These are phyloP conservation scores for Chiroxiphia lanceolata DNA, from an alignment of 2,797 vertebrate species.

Conservation along the genomic window DNA sequence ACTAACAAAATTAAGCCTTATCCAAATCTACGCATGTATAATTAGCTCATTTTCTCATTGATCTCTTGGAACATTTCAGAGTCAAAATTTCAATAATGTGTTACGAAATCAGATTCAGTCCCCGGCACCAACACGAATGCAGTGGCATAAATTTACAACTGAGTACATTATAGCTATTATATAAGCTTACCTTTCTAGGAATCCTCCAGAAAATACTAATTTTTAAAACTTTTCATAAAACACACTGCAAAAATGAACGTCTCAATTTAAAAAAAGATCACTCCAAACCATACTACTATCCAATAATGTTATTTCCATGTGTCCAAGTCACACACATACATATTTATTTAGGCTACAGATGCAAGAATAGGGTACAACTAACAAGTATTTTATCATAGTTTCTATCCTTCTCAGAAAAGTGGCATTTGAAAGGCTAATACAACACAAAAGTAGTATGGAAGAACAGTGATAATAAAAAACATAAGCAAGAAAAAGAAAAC, in stretches of 20 bases:
- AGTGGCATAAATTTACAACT: neutral
- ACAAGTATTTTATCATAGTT: neutral
- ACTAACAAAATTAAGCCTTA: neutral
- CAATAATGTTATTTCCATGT: neutral
- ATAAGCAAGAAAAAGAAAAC: neutral
- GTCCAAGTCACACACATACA: neutral
- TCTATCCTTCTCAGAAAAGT: neutral
- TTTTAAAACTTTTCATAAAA: neutral
- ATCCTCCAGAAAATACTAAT: neutral
- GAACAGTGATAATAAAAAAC: neutral
- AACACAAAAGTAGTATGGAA: neutral
- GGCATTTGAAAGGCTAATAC: neutral
- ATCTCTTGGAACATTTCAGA: neutral
- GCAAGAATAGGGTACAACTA: neutral
- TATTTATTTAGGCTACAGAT: neutral
- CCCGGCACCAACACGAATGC: neutral
- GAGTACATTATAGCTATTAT: neutral
- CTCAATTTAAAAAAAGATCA: neutral
- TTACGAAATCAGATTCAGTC: neutral
- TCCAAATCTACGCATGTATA: neutral
- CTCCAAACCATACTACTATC: neutral
- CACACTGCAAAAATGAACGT: rapidly evolving
- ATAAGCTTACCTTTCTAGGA: neutral
- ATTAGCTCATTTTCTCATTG: neutral
- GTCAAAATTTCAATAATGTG: neutral